Conservation (phyloP, 2,888 invertebrate species). For the Phragmatobia fuliginosa region DNA sequence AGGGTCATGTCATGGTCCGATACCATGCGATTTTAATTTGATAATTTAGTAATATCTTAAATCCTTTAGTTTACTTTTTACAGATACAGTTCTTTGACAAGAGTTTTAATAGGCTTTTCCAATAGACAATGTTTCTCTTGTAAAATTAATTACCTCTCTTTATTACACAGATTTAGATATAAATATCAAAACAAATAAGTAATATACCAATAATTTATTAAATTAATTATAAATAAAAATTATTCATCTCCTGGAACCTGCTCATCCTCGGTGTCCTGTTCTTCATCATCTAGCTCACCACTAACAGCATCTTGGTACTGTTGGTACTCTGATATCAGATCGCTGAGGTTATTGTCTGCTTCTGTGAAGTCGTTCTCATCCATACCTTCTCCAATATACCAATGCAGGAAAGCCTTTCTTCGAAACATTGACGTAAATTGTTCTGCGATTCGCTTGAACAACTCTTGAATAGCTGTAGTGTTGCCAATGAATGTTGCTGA, state of each 20-base stretch:
- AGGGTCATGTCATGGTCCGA: too few relatives aligned
- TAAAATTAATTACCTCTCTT: too few relatives aligned
- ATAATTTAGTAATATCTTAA: too few relatives aligned
- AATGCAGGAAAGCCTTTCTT: constrained; percentile 98
- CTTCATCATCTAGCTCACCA: constrained; percentile 86
- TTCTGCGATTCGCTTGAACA: constrained; percentile 94
- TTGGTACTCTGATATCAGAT: constrained; percentile 91
- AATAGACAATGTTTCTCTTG: too few relatives aligned
- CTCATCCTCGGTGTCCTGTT: constrained; percentile 77
- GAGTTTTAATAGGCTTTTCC: too few relatives aligned
- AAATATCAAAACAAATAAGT: background rate
- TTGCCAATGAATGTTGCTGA: constrained; percentile 95
- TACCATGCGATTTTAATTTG: too few relatives aligned
- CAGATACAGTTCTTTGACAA: background rate
- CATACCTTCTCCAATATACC: constrained; percentile 98
- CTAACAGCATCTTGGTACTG: constrained; percentile 90
- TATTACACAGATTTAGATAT: background rate
- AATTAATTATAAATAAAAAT: background rate
- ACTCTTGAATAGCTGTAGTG: constrained; percentile 94
- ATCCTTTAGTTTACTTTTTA: too few relatives aligned
- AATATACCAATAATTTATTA: background rate
- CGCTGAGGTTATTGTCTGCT: constrained; percentile 95
- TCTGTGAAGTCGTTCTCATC: constrained; percentile 97
- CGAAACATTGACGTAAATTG: constrained; percentile 97
- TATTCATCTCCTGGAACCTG: background rate